Evolutionary conservation across 2,888 invertebrate species (phyloP), one percentile per base, ranked within the genome.

Genomic region (Aspidiotus rigidus): DNA sequence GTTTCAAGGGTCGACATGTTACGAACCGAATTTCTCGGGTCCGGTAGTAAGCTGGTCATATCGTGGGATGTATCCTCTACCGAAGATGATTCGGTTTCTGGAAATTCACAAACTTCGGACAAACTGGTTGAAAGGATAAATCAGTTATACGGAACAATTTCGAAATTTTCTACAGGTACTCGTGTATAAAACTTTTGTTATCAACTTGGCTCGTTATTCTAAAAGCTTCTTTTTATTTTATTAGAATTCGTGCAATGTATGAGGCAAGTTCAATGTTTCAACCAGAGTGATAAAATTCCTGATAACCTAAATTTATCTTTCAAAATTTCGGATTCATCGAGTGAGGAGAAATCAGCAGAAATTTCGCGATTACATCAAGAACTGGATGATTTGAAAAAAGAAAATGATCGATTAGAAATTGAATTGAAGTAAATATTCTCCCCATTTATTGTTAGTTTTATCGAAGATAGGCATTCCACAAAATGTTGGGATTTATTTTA

Each of bases 171-270:
- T 15, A 67, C 60, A 49, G 67, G 67, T 67, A 66, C 15, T 55
- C 10, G 15, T 41, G 44, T 57, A 17, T 57, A 11, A 28, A 10
- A 40, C 40, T 55, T 13, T 8, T 5, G 15, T 16, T n/a, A n/a
- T 39, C 17, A 15, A 41, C 39, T 41, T 64, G 17, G 15, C 15
- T 56, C 10, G 10, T 17, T 16, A 2, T 56, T 56, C 17, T 16
- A 10, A n/a, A 11, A 16, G 2, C 17, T 56, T 10, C 10, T 10
- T 13, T n/a, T 56, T 56, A 16, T 8, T 9, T 60, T 60, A 11
- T 39, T 39, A 69, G 69, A 69, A 57, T 69, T 62, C 39, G 63
- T 69, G 5, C 44, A 69, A 15, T 57, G 62, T 11, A 54, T 69
- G 28, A 28, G 28, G 28, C 28, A 28, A 28, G 28, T 28, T 28